These are phyloP conservation scores for Myotis lucifugus DNA, from an alignment of 2,113 vertebrate genomes.

Conservation along the genomic window DNA sequence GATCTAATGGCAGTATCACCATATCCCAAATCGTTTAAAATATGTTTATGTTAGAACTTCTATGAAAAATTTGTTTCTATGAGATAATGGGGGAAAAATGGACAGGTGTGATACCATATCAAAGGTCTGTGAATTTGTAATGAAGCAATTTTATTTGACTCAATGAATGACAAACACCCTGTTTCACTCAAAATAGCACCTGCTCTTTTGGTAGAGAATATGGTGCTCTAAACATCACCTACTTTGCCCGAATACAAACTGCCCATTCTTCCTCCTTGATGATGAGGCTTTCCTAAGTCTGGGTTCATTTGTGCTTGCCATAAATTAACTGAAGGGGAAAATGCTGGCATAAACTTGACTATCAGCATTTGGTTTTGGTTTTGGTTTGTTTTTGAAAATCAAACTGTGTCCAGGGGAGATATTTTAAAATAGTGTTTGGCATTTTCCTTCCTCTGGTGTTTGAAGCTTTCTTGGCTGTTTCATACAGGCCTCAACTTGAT, in stretches of 20 bases:
- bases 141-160: not conserved
- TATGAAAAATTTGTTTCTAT: not conserved
- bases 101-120: not conserved
- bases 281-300: not conserved
- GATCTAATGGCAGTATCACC: not conserved
- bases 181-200: not conserved
- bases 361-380: not conserved
- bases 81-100: not conserved
- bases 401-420: not conserved
- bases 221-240: not conserved
- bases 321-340: not conserved
- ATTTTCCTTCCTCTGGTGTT: not conserved
- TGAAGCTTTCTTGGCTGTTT: not conserved
- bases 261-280: not conserved
- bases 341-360: not conserved
- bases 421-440: not conserved
- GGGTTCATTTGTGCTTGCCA: not conserved
- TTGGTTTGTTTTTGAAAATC: not conserved
- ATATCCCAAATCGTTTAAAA: not conserved
- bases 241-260: not conserved
- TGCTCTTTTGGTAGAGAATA: not conserved
- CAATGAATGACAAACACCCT: not conserved
- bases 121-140: not conserved
- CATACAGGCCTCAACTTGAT: constrained; percentile 50
- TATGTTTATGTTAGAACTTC: not conserved